Evolutionary conservation across 2,113 vertebrate genomes (phyloP), one percentile per base, ranked within the genome.

Genomic region (Poecilia latipinna): DNA sequence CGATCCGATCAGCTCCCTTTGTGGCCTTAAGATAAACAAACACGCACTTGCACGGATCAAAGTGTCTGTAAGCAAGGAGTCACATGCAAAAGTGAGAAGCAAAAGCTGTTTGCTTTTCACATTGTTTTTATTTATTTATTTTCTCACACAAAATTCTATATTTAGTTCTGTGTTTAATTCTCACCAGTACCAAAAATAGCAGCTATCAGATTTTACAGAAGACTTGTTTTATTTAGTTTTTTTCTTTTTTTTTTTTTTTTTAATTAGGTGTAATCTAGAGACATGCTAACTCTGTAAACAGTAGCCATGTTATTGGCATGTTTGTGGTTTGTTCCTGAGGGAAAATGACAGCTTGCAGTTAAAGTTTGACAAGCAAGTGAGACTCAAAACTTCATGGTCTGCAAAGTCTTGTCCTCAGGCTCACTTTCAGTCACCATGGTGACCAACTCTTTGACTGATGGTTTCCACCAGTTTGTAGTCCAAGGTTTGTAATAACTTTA

Each of bases 21-120:
- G 44, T 39, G 48, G 17, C 44, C 64, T 28, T 79, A 60, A 78
- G 42, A 79, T 63, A 62, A 84, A 77, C 12, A 69, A 80, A 68
- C 76, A 71, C 26, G 32, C 75, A 71, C 70, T 57, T 35, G 2
- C 39, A 33, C n/a, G 33, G 8, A 10, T 65, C 24, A 33, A 39
- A 11, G 19, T 33, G 32, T n/a, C 4, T 24, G 17, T 12, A 24
- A 37, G 57, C 35, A 76, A 51, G 12, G 67, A 22, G 10, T 70
- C 42, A 3, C 33, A 37, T 54, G 32, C 68, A 24, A 68, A 68
- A 68, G 42, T 61, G 17, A 54, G 51, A 22, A 28, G 70, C 54
- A 78, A 51, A 31, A 70, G 76, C 65, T 60, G 19, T 60, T 67
- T 1, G 2, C 39, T n/a, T 63, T 51, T n/a, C 62, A 15, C 8